Base-by-base conservation (phyloP, 2,797 vertebrate genomes). In the Falco novaeseelandiae region DNA sequence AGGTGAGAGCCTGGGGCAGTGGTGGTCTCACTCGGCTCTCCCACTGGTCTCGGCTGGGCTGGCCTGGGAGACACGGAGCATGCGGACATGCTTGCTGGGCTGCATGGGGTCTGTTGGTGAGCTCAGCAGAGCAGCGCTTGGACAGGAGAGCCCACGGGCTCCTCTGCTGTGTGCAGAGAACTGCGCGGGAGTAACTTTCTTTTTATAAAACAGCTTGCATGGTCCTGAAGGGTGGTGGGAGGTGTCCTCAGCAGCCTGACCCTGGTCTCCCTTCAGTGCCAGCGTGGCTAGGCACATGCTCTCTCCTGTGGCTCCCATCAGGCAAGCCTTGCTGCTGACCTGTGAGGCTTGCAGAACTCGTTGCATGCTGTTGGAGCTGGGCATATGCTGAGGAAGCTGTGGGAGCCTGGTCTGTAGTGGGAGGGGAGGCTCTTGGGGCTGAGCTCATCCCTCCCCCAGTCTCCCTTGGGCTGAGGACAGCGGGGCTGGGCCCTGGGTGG, bases 1-100 rank as follows among this genome's bases (percentile, higher is more conserved):
- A 99, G 99, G 99, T 99, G 98, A 97, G 98, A 42, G 67, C 30
- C 1, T 0, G 34, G 51, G 29, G 26, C 13, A 1, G 3, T 9
- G 44, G 27, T 2, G 3, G 26, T 48, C 87, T 82, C 26, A 2
- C 49, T 54, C 46, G 2, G 9, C 22, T 63, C 26, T 85, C 42
- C 44, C 0, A 1, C 14, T 12, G 54, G 9, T 44, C 52, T 58
- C 70, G 2, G 34, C 8, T 27, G 3, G 52, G 10, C 51, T 32
- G 27, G 25, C 61, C 40, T 15, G 30, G 70, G 73, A 59, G 65
- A 62, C 23, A 5, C 2, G 1, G 54, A 36, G 61, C 1, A 0
- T 46, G 70, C 32, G 65, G 78, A 9, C 34, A 59, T 1, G 0
- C 59, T 36, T 3, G 27, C 46, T 72, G 90, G 62, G 67, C 71